Base-by-base conservation (phyloP, 2,888 invertebrate species). In the Osmoderma eremita region DNA sequence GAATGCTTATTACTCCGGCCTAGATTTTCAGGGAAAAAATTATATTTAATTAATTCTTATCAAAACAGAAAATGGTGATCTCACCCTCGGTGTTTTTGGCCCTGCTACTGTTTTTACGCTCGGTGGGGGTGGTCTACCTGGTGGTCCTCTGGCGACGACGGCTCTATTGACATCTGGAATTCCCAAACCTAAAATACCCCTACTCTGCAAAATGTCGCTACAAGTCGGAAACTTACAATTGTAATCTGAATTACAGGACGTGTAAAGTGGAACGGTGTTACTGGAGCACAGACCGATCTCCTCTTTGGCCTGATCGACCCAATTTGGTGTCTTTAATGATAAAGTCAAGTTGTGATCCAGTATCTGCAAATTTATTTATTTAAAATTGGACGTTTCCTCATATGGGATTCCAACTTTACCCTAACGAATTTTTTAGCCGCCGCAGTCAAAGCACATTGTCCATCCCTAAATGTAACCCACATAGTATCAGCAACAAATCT, bases 381-480 rank as follows among this genome's bases (percentile, higher is more conserved):
- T n/a, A 53, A 13, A 39, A 67, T 10, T 30, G 10, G 49, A 56
- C 10, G 41, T 38, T 41, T 20, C 12, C 17, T 10, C 20, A 36
- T 20, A 38, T 36, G 17, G 3, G 36, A 15, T 24, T 24, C 24
- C 3, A 1, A 48, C 6, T 63, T 53, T 73, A 75, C 74, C 50
- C 71, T 63, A 24, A 76, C 74, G 54, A 45, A 68, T 56, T 74
- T 72, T 48, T 75, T 83, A 30, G 83, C 82, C 0, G 83, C 83
- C 1, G 93, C 93, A 67, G 90, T 89, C 18, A 98, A 81, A 2
- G 97, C 97, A 72, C 91, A 90, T 78, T 93, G 91, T 0, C 97
- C 96, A 77, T 94, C 93, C 73, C 93, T 88, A 80, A 97, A 97
- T 6, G 97, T 95, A 22, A 98, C 89, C 90, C 95, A 94, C 84